Evolutionary conservation across 2,113 vertebrate species (phyloP), one percentile per base, ranked within the genome.

Genomic region (Phylloscopus trochiloides): DNA sequence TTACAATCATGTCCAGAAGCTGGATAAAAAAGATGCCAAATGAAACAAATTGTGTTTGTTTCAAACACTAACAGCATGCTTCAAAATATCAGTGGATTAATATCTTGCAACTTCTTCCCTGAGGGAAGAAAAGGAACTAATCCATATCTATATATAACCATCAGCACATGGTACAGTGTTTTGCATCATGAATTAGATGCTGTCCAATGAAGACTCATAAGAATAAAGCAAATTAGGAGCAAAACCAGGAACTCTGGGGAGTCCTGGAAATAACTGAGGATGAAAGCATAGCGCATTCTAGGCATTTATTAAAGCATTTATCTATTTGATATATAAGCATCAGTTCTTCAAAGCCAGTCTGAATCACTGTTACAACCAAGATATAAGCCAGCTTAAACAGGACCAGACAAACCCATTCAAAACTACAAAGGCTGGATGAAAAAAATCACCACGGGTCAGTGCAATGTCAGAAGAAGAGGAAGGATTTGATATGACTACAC

Each of bases 141-240:
- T 76, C 10, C 51, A 25, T 54, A 75, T 40, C 22, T 73, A 47
- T 43, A 31, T 36, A 75, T 42, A 82, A 58, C 12, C 32, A 55
- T 31, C 47, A 91, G 67, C 52, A 79, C 54, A 58, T 9, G 20
- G 26, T n/a, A 74, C 15, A 70, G 42, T 58, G n/a, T 47, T 84
- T 90, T 72, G 10, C 36, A 82, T 51, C 0, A 0, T 70, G 47
- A 91, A 73, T 76, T 70, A 73, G 38, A 22, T 92, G 47, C 55
- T 72, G 71, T 31, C 45, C 58, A 73, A 8, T 24, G 58, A 70
- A 88, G 28, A n/a, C 1, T 86, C 36, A 58, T 52, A 84, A 71
- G 47, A 94, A 74, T 52, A 81, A 88, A 74, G 65, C 15, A 94
- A 94, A 94, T 92, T 63, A 77, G 58, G 43, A 94, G 29, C 47